These are phyloP conservation scores for Cephalotes varians DNA, from an alignment of 2,888 invertebrate species.

Conservation along the genomic window DNA sequence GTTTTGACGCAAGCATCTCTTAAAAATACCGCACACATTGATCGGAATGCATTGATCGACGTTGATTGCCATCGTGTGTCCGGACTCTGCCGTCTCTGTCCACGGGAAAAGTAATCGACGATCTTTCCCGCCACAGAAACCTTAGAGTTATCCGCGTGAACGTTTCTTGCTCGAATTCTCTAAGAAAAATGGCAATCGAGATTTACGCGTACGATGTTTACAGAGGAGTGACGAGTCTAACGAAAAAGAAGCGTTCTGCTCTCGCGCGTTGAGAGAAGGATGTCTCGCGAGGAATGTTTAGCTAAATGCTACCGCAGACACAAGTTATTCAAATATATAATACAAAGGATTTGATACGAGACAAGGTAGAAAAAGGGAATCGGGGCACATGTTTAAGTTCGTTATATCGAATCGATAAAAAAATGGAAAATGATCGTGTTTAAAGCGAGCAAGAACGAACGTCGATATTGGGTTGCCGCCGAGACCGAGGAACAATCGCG, in stretches of 20 bases:
- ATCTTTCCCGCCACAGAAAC: slow-evolving; percentile 47
- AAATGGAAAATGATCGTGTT: slow-evolving; percentile 24
- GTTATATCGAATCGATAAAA: slow-evolving; percentile 30
- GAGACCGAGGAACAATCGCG: slow-evolving; percentile 51
- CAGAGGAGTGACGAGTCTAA: not conserved
- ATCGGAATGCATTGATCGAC: slow-evolving; percentile 75
- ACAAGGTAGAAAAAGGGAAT: slow-evolving; percentile 61
- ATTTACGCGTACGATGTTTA: slow-evolving; percentile 47
- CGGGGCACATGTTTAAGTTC: slow-evolving; percentile 60
- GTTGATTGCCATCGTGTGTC: slow-evolving; percentile 30
- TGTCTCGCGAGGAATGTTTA: slow-evolving; percentile 71
- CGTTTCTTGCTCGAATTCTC: slow-evolving; percentile 59
- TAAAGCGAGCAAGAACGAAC: slow-evolving; percentile 48
- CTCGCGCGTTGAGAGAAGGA: slow-evolving; percentile 65
- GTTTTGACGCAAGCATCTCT: slow-evolving; percentile 56
- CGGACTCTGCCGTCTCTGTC: not conserved
- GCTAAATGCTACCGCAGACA: slow-evolving; percentile 73
- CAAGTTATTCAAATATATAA: slow-evolving; percentile 72
- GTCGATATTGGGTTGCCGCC: slow-evolving; percentile 67
- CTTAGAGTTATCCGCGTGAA: slow-evolving; percentile 54
- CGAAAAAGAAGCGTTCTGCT: slow-evolving; percentile 57
- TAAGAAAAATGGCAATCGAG: slow-evolving; percentile 59
- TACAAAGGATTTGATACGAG: slow-evolving; percentile 73
- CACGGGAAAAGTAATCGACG: slow-evolving; percentile 17
- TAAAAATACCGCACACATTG: slow-evolving; percentile 67